phyloP scores from a whole-genome alignment of 2,797 vertebrate genomes.

The Cyprinella venusta region DNA sequence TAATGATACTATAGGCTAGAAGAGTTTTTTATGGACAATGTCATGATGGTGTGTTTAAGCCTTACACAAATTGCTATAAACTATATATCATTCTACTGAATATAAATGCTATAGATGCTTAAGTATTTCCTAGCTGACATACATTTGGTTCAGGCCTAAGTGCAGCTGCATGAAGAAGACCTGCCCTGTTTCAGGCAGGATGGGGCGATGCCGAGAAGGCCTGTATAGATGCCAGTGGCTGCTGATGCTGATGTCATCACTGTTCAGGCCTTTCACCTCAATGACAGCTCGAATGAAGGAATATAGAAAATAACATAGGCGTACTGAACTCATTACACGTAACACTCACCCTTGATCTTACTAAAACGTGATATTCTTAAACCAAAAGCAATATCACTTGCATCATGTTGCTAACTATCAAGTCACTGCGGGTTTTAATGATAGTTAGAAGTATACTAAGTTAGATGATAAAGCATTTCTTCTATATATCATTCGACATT shows the following conservation, averaged over 20 bases:
- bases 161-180: constrained; percentile 23
- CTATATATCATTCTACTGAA: background rate
- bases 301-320: background rate
- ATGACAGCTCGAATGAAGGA: constrained; percentile 15
- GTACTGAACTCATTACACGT: background rate
- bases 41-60: background rate
- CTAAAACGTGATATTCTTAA: background rate
- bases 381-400: background rate
- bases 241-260: constrained; percentile 6
- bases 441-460: background rate
- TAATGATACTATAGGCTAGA: background rate
- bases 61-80: background rate
- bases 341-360: background rate
- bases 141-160: background rate
- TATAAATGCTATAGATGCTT: background rate
- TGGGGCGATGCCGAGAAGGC: constrained; percentile 64
- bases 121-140: background rate
- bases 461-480: background rate
- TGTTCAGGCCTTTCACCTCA: constrained; percentile 23
- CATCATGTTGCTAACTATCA: constrained; percentile 13
- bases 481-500: background rate
- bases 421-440: background rate
- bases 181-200: constrained; percentile 71
- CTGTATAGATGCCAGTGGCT: constrained; percentile 12
- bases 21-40: background rate